Base-by-base conservation (phyloP, 2,797 vertebrate species). In the Chlorospingus flavigularis region DNA sequence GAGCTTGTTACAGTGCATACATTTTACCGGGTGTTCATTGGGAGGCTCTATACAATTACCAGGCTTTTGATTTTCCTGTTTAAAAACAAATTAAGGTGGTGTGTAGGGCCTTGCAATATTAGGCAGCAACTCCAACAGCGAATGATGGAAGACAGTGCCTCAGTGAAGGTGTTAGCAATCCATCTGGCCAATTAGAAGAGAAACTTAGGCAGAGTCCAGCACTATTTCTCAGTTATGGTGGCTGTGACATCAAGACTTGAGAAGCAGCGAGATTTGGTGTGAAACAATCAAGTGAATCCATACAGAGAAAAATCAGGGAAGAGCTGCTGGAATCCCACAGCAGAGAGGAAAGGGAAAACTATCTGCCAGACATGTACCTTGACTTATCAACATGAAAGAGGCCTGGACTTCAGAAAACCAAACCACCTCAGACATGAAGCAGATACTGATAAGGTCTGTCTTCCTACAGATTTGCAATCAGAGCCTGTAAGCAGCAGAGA, bases 21-120 rank as follows among this genome's bases (percentile, higher is more conserved):
- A 85, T 90, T 96, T 97, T 93, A 96, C 55, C 77, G 88, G 57
- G 73, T 80, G 67, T 73, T 96, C 97, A 94, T 95, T 81, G 88
- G 43, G 74, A 94, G 71, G 71, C 48, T 93, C 96, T 77, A 74
- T 71, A 61, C 89, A 95, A 92, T 97, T 91, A 82, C 40, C 47
- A 95, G 72, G 40, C 76, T 92, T 95, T 87, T 91, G 77, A 94
- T 83, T 96, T 91, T 94, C 88, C 87, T 86, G 66, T 95, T 97
- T 93, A 95, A 97, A 97, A 96, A 77, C 75, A 96, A 95, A 94
- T 94, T 45, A 91, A 60, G 30, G 61, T 63, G 48, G 65, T 84
- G 72, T 92, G 94, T 58, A 94, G 87, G 80, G 91, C 70, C 61
- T 61, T 81, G 84, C 78, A 88, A 43, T 86, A 82, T 60, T 47